phyloP scores from a whole-genome alignment of 2,797 vertebrate species.

The Gadopsis marmoratus region DNA sequence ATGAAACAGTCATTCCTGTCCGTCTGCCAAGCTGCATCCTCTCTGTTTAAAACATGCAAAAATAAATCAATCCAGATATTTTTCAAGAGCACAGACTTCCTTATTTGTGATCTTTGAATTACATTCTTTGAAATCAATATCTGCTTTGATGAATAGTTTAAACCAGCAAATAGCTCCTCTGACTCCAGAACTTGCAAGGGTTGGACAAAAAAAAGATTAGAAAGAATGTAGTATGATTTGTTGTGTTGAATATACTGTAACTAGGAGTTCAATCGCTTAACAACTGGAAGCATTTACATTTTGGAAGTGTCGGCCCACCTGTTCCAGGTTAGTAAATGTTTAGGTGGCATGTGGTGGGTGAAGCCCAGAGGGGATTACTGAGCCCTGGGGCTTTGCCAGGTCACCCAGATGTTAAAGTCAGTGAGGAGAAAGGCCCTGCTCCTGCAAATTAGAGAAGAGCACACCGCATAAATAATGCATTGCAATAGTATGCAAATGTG shows the following conservation, averaged over 20 bases:
- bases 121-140: constrained; percentile 36
- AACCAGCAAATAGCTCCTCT: constrained; percentile 11
- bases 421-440: constrained; percentile 65
- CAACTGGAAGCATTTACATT: constrained; percentile 13
- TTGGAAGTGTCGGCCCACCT: neutral
- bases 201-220: neutral
- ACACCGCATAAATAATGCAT: constrained; percentile 83
- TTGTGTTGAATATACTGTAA: neutral
- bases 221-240: neutral
- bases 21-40: neutral
- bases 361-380: constrained; percentile 50
- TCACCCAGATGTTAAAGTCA: constrained; percentile 76
- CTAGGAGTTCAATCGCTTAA: neutral
- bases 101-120: constrained; percentile 18
- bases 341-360: constrained; percentile 21
- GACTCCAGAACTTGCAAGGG: neutral
- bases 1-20: constrained; percentile 1
- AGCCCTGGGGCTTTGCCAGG: constrained; percentile 50
- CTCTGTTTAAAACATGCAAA: neutral
- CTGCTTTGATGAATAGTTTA: constrained; percentile 53
- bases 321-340: constrained; percentile 19
- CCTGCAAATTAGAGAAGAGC: constrained; percentile 74
- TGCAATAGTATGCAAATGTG: constrained; percentile 79
- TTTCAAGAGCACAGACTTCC: neutral
- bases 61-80: constrained; percentile 25